Percentiles rank a stretch among this genome's conserved stretches.
Conservation (phyloP, 2,113 vertebrate genomes). For the Pomatorhinus ruficollis region DNA sequence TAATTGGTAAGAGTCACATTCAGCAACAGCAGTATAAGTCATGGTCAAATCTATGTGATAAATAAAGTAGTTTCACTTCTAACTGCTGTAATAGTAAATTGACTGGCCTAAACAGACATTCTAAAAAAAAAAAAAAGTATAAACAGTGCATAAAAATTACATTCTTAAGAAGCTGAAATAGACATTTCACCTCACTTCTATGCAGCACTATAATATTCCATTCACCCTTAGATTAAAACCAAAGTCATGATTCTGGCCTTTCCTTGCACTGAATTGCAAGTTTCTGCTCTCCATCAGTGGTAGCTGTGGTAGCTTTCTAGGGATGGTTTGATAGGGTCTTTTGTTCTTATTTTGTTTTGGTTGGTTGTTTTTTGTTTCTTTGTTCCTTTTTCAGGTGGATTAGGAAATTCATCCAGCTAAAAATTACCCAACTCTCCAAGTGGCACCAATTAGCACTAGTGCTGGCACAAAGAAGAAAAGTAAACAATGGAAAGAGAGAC, state of each 20-base stretch:
- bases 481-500: not conserved
- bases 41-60: not conserved
- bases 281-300: not conserved
- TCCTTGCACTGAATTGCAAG: not conserved
- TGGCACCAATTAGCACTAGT: not conserved
- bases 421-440: not conserved
- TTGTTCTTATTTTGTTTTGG: not conserved
- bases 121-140: not conserved
- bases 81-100: not conserved
- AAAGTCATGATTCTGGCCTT: not conserved
- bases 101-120: not conserved
- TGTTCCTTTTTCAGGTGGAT: not conserved
- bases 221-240: not conserved
- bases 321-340: rapidly evolving
- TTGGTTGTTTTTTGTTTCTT: not conserved
- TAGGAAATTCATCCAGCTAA: not conserved
- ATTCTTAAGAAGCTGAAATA: not conserved
- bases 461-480: not conserved
- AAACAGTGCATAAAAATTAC: not conserved
- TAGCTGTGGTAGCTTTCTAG: not conserved
- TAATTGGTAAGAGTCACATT: not conserved
- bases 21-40: not conserved
- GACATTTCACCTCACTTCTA: not conserved
- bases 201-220: not conserved
- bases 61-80: not conserved